Base-by-base conservation (phyloP, 2,888 invertebrate species). In the Eremobia ochroleuca region DNA sequence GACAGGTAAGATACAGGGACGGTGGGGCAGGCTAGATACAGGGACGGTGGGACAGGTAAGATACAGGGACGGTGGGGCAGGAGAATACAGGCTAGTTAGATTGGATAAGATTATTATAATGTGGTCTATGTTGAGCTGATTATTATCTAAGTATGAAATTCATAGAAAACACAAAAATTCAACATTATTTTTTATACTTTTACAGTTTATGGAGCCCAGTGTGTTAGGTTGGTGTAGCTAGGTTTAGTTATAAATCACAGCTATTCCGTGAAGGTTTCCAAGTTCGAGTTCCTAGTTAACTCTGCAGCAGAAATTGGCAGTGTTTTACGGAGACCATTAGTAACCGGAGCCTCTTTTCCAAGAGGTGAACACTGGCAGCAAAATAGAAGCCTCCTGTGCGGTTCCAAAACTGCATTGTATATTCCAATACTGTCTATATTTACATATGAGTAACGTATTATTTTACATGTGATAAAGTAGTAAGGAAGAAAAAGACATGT, bases 251-350 rank as follows among this genome's bases (percentile, higher is more conserved):
- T 28, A 28, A 46, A 28, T 3, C 37, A 31, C 25, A 25, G 2
- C 18, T 31, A 64, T 62, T 69, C 9, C 8, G 28, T 13, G 6
- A 43, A 52, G 2, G 13, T n/a, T 46, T 64, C 52, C 28, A 8
- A 40, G 68, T 55, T 70, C 49, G 13, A 21, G 21, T 25, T 43
- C 13, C 28, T 18, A 40, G 68, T 55, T 70, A 55, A 21, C 31
- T 25, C 25, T n/a, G 46, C 1, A 31, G 21, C 31, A 69, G 43
- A 69, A 55, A 64, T 69, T 40, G 69, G 46, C 13, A 64, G 31
- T 64, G 37, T n/a, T 37, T n/a, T 58, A n/a, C 55, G 4, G 13
- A 28, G 31, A 58, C 64, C n/a, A 69, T 78, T 78, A 70, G 77
- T 69, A 77, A 77, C 77, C 4, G 5, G 46, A 79, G 43, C 40